A percentile compares a stretch with the other conserved stretches of the same genome.
Conservation (phyloP, 2,888 invertebrate genomes). For the Noctua janthe region DNA sequence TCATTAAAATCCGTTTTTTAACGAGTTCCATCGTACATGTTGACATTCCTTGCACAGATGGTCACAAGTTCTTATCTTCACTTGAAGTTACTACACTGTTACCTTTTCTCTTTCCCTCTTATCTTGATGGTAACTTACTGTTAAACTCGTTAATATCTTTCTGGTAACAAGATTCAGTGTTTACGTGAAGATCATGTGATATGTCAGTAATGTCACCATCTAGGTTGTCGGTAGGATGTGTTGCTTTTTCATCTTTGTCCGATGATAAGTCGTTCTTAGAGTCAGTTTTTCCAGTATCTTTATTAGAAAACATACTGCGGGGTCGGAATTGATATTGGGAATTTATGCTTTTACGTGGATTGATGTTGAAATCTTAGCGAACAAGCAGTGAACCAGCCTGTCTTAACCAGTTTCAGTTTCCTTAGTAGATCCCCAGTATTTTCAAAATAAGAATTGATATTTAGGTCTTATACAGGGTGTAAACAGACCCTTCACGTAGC, state of each 20-base stretch:
- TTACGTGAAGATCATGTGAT: conserved; percentile 21
- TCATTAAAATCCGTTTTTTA: background rate
- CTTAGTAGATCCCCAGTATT: background rate
- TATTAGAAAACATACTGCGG: background rate
- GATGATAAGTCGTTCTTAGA: background rate
- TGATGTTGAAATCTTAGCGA: background rate
- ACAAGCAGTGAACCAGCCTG: background rate
- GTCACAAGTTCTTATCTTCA: conserved; percentile 19
- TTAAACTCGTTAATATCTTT: conserved; percentile 15
- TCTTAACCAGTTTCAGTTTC: background rate
- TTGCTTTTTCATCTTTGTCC: background rate
- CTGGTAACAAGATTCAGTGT: conserved; percentile 5
- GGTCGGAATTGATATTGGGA: background rate
- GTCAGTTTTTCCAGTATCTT: background rate
- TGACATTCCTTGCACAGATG: conserved; percentile 1
- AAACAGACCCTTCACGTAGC: too few species aligned
- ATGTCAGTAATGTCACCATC: conserved; percentile 2
- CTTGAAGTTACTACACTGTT: background rate
- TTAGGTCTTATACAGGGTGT: background rate
- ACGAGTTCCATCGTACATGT: conserved; percentile 5
- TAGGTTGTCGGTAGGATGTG: background rate
- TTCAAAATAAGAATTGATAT: background rate
- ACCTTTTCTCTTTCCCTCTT: conserved; percentile 35
- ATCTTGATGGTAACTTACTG: conserved; percentile 40
- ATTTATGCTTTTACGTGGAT: background rate